A percentile compares a stretch with the other conserved stretches of the same genome.
Evolutionary conservation across 2,797 vertebrate genomes (phyloP).

Genomic region (Sebastes taczanowskii): DNA sequence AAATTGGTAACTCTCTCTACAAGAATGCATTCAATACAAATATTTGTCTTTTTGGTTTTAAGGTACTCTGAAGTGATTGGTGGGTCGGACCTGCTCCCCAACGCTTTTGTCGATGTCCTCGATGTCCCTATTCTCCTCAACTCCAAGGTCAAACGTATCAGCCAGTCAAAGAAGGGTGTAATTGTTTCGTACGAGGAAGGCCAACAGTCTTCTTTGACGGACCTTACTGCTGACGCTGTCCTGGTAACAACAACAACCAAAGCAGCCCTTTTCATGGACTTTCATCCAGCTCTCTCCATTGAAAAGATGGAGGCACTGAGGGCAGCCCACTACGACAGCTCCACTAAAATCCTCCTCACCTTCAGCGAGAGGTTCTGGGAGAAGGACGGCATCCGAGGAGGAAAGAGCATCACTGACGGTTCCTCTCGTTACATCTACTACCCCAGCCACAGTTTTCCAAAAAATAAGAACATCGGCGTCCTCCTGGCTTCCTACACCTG

Average conservation of each 20-base stretch:
- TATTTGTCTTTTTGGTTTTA: background rate
- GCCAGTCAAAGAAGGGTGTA: conserved; percentile 45
- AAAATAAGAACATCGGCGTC: background rate
- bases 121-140: conserved; percentile 53
- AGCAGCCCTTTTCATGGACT: conserved; percentile 76
- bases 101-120: conserved; percentile 56
- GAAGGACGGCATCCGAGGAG: conserved; percentile 24
- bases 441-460: conserved; percentile 52
- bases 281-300: conserved; percentile 71
- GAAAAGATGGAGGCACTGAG: conserved; percentile 53
- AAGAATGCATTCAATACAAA: background rate
- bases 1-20: no score
- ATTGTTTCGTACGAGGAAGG: conserved; percentile 52
- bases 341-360: conserved; percentile 64
- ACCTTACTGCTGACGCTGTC: conserved; percentile 60
- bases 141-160: conserved; percentile 73
- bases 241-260: conserved; percentile 81
- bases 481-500: conserved; percentile 65
- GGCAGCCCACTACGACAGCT: conserved; percentile 46
- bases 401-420: conserved; percentile 54
- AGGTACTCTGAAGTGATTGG: conserved; percentile 56
- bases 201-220: background rate
- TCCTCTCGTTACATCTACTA: conserved; percentile 53
- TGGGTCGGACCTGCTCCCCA: conserved; percentile 79
- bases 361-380: conserved; percentile 55